Conservation (phyloP, 2,888 invertebrate genomes). For the Gortyna flavago region DNA sequence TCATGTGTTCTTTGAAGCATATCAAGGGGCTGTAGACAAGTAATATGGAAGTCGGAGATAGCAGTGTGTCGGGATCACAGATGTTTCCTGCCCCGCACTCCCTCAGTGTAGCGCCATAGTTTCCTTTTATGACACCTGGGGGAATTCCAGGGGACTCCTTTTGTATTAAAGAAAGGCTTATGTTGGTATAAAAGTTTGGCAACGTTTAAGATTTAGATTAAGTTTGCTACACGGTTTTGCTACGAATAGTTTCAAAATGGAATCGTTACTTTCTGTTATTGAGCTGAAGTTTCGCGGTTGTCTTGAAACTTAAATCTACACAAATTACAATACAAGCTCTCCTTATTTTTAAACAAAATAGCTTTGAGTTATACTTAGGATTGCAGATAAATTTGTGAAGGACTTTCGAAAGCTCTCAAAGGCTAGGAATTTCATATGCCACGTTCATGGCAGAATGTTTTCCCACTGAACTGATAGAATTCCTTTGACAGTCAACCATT, state of each 20-base stretch:
- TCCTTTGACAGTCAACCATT: slow-evolving; percentile 53
- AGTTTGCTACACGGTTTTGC: slow-evolving; percentile 13
- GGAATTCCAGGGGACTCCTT: slow-evolving; percentile 29
- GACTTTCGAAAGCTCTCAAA: slow-evolving; percentile 52
- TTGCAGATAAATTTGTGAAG: slow-evolving; percentile 45
- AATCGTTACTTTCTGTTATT: slow-evolving; percentile 19
- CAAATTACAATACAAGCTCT: neutral
- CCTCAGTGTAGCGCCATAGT: slow-evolving; percentile 32
- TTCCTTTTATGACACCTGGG: slow-evolving; percentile 45
- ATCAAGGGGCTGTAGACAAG: neutral
- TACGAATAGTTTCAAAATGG: slow-evolving; percentile 20
- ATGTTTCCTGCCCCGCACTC: slow-evolving; percentile 22
- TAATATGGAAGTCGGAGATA: neutral
- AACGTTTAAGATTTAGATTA: slow-evolving; percentile 39
- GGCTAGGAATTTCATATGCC: slow-evolving; percentile 64
- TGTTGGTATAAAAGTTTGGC: slow-evolving; percentile 36
- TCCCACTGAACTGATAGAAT: slow-evolving; percentile 59
- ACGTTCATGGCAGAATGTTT: slow-evolving; percentile 54
- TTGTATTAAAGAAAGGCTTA: slow-evolving; percentile 51
- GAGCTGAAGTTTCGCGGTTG: neutral
- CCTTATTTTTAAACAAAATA: slow-evolving; percentile 5
- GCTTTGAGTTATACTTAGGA: slow-evolving; percentile 9
- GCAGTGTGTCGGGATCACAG: slow-evolving; percentile 25
- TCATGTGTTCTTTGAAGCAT: neutral
- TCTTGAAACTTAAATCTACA: slow-evolving; percentile 5